Percentiles rank a stretch among this genome's conserved stretches.
Evolutionary conservation across 2,797 vertebrate species (phyloP).

Genomic region (Astyanax mexicanus): DNA sequence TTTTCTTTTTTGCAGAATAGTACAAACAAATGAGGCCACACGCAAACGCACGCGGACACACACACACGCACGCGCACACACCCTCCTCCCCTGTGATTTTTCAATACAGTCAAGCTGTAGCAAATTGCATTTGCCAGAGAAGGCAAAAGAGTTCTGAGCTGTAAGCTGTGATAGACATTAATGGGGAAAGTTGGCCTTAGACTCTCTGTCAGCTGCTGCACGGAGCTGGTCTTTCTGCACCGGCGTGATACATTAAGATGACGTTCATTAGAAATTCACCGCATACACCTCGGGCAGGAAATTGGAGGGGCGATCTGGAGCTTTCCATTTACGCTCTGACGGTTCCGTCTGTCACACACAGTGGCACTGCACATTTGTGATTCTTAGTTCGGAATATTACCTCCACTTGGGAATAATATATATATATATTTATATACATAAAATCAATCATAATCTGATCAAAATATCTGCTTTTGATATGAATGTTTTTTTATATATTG

Average conservation of each 20-base stretch:
- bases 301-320: slow-evolving; percentile 32
- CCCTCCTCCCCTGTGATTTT: neutral
- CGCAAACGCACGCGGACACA: neutral
- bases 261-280: slow-evolving; percentile 48
- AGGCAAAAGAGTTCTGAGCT: slow-evolving; percentile 5
- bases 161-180: slow-evolving; percentile 34
- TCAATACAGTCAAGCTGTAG: slow-evolving; percentile 6
- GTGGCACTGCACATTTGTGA: slow-evolving; percentile 39
- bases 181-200: slow-evolving; percentile 26
- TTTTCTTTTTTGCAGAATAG: no score
- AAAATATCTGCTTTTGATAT: neutral
- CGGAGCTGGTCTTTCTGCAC: slow-evolving; percentile 7
- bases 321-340: slow-evolving; percentile 32
- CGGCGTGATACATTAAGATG: slow-evolving; percentile 18
- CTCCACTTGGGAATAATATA: neutral
- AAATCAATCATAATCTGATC: slow-evolving; percentile 1
- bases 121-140: slow-evolving; percentile 20
- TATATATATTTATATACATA: no score
- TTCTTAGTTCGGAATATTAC: slow-evolving; percentile 14
- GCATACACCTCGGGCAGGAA: slow-evolving; percentile 39
- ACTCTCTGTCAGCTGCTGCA: slow-evolving; percentile 38
- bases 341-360: slow-evolving; percentile 36
- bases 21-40: no score
- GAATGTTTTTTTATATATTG: neutral
- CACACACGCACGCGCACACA: neutral